Conservation (phyloP, 2,113 vertebrate genomes). For the Anoplopoma fimbria region DNA sequence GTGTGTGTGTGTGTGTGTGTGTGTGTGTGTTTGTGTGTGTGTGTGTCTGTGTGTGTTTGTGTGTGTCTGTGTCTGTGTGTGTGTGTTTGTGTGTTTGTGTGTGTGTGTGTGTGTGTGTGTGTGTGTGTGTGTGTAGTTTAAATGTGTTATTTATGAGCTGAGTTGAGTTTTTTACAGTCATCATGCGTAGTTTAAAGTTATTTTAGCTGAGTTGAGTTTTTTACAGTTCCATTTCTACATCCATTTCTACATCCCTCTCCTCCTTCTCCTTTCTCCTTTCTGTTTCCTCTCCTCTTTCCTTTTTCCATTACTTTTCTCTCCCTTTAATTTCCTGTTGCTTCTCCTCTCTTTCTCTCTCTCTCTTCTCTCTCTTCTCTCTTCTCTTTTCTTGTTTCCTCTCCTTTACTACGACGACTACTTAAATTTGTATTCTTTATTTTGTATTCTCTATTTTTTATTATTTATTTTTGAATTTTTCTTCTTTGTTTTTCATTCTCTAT, state of each 20-base stretch:
- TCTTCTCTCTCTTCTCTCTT: too few species aligned
- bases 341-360: too few species aligned
- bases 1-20: background rate
- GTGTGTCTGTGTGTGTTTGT: slow-evolving; percentile 9
- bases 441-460: too few species aligned
- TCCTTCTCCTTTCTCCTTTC: too few species aligned
- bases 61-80: background rate
- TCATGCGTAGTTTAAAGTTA: background rate
- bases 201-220: too few species aligned
- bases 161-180: background rate
- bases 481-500: too few species aligned
- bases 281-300: too few species aligned
- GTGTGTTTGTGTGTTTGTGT: background rate
- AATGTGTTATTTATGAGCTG: background rate
- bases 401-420: too few species aligned
- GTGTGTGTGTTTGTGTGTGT: background rate
- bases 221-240: background rate
- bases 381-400: background rate
- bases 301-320: too few species aligned
- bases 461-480: too few species aligned
- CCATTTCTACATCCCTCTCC: background rate
- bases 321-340: too few species aligned
- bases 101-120: slow-evolving; percentile 12
- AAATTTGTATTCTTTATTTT: too few species aligned
- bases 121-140: background rate